Evolutionary conservation across 2,797 vertebrate genomes (phyloP).

Genomic region (Holocentrus rufus): DNA sequence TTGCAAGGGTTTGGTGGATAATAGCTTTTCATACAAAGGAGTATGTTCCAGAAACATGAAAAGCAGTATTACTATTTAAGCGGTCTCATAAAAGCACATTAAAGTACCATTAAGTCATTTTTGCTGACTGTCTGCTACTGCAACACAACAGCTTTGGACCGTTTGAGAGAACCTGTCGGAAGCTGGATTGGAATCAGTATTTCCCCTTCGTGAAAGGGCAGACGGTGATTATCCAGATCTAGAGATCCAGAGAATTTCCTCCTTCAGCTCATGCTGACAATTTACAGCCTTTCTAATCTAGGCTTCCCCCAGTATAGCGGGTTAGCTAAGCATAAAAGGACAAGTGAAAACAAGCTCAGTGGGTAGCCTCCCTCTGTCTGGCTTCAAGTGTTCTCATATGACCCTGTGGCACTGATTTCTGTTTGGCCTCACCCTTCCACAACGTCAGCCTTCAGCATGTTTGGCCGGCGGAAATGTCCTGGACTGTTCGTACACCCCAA

Average conservation of each 20-base stretch:
- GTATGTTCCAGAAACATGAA: constrained; percentile 45
- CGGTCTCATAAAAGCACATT: constrained; percentile 50
- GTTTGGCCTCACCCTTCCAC: constrained; percentile 66
- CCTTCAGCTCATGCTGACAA: constrained; percentile 11
- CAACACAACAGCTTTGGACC: constrained; percentile 12
- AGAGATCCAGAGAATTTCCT: constrained; percentile 18
- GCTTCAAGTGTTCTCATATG: constrained; percentile 49
- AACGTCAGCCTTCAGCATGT: constrained; percentile 64
- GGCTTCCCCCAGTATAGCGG: background rate
- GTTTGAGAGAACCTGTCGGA: constrained; percentile 21
- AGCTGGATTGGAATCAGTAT: constrained; percentile 8
- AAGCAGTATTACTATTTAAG: constrained; percentile 51
- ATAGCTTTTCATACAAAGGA: constrained; percentile 48
- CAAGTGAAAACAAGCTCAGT: constrained; percentile 53
- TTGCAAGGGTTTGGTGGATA: constrained; percentile 53
- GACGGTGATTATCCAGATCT: constrained; percentile 25
- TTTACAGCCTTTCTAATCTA: constrained; percentile 31
- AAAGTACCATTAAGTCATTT: constrained; percentile 31
- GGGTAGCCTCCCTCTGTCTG: constrained; percentile 30
- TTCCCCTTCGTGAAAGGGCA: constrained; percentile 4
- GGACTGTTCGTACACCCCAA: constrained; percentile 44
- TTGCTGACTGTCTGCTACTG: constrained; percentile 21
- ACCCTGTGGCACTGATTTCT: constrained; percentile 59
- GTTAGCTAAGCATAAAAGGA: constrained; percentile 52
- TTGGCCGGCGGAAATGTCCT: constrained; percentile 69